Percentiles rank a stretch among this genome's conserved stretches.
These are phyloP conservation scores for Eulemur coronatus DNA, from an alignment of 2,797 vertebrate genomes.

Conservation along the genomic window DNA sequence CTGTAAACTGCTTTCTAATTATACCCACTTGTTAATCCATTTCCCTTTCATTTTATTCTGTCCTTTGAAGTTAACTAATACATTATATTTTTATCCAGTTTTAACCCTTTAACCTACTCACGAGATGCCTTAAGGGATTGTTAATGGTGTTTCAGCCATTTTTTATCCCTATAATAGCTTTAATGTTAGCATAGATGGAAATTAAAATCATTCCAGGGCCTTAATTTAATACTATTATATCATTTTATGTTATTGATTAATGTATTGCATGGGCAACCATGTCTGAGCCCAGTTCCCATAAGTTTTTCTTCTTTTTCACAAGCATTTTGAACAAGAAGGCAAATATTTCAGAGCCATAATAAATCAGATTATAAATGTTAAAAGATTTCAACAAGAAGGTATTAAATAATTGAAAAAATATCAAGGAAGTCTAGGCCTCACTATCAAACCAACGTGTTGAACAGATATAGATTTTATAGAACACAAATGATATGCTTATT, in stretches of 20 bases:
- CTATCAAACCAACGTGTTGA: not conserved
- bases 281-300: no score
- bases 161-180: not conserved
- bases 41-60: not conserved
- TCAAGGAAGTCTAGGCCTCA: not conserved
- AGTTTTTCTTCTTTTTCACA: not conserved
- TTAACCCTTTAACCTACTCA: slow-evolving; percentile 28
- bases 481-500: not conserved
- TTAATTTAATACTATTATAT: not conserved
- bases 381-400: not conserved
- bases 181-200: not conserved
- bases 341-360: not conserved
- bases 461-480: not conserved
- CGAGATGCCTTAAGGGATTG: not conserved
- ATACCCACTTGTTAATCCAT: not conserved
- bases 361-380: not conserved
- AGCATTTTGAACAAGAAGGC: not conserved
- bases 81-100: not conserved
- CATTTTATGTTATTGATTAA: not conserved
- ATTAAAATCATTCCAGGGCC: not conserved
- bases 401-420: not conserved
- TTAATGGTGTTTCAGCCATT: not conserved
- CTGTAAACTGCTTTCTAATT: not conserved
- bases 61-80: not conserved
- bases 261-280: not conserved